Conservation (phyloP, 2,113 vertebrate species). For the Tachycineta bicolor region DNA sequence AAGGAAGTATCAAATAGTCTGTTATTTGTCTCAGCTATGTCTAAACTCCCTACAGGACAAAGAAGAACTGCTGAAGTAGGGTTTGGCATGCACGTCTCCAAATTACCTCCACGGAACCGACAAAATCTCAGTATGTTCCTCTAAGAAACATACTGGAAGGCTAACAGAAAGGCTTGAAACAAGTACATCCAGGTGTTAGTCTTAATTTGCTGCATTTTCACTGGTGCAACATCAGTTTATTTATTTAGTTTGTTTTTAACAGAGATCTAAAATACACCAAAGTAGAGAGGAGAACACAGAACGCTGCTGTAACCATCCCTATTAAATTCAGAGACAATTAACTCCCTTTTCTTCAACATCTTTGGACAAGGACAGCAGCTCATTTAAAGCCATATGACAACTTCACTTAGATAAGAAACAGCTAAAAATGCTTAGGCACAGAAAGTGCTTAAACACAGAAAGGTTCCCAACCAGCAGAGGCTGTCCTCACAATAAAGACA, state of each 20-base stretch:
- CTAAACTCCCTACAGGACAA: not conserved
- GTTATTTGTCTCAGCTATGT: not conserved
- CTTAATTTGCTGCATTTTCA: not conserved
- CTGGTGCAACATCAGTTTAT: not conserved
- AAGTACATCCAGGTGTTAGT: not conserved
- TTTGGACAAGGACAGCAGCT: not conserved
- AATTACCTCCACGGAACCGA: not conserved
- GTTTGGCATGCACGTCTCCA: rapidly evolving
- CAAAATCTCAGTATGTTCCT: not conserved
- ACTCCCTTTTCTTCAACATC: not conserved
- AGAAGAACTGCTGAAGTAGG: not conserved
- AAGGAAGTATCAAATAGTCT: not conserved
- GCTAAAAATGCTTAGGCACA: conserved; percentile 49
- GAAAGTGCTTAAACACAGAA: conserved; percentile 15
- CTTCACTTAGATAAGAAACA: not conserved
- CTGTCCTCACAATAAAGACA: conserved; percentile 38
- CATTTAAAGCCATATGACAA: not conserved
- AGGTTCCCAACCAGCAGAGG: conserved; percentile 31
- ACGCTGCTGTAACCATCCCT: not conserved
- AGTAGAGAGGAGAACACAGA: not conserved
- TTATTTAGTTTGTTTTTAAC: not conserved
- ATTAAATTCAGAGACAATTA: not conserved
- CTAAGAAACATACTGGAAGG: too few species aligned
- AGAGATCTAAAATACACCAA: not conserved
- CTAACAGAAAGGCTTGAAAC: not conserved